Percentiles rank a stretch among this genome's conserved stretches.
These are phyloP conservation scores for Bicyclus anynana DNA, from an alignment of 1,140 invertebrate genomes.

Conservation along the genomic window DNA sequence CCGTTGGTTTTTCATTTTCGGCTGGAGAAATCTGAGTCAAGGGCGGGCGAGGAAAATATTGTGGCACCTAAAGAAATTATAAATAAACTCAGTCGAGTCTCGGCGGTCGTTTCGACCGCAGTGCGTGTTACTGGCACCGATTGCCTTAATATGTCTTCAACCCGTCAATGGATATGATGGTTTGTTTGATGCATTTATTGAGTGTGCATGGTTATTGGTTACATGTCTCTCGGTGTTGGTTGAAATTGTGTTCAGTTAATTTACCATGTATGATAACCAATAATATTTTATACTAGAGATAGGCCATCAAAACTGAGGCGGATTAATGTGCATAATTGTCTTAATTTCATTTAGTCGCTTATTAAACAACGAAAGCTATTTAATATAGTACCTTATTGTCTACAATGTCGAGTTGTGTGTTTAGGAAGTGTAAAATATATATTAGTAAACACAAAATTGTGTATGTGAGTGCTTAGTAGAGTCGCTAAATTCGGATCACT, in stretches of 20 bases:
- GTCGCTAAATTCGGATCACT: too few species aligned
- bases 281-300: too few species aligned
- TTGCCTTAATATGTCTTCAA: slow-evolving; percentile 11
- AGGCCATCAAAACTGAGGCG: too few species aligned
- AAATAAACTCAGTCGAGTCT: slow-evolving; percentile 63
- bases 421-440: too few species aligned
- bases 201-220: slow-evolving; percentile 12
- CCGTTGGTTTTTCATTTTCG: slow-evolving; percentile 12
- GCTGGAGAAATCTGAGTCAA: slow-evolving; percentile 37
- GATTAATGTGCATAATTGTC: too few species aligned
- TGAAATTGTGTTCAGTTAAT: background rate
- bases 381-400: too few species aligned
- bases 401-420: too few species aligned
- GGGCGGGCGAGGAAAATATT: slow-evolving; percentile 39
- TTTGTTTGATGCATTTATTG: slow-evolving; percentile 20
- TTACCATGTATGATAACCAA: too few species aligned
- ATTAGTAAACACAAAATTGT: too few species aligned
- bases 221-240: slow-evolving; percentile 8
- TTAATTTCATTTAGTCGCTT: too few species aligned
- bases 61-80: slow-evolving; percentile 60
- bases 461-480: too few species aligned
- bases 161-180: slow-evolving; percentile 28
- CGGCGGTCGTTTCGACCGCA: slow-evolving; percentile 25
- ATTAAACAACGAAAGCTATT: too few species aligned
- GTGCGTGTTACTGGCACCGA: slow-evolving; percentile 6